Percentiles rank a stretch among this genome's conserved stretches.
Evolutionary conservation across 2,888 invertebrate genomes (phyloP).

Genomic region (Drosophila sordidula): DNA sequence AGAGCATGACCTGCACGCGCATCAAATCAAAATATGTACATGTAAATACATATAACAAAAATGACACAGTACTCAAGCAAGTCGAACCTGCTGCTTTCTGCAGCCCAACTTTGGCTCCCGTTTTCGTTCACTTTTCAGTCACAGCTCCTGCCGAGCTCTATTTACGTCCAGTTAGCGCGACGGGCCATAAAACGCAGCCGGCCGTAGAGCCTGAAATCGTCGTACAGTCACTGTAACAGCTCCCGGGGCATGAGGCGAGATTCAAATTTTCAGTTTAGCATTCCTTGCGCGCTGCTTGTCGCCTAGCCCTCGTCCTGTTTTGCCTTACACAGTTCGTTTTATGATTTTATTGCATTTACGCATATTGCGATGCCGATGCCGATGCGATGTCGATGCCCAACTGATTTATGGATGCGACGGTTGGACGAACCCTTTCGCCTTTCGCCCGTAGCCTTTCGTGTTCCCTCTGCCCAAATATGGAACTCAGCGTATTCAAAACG

Average conservation of each 20-base stretch:
- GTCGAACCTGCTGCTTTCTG: constrained; percentile 9
- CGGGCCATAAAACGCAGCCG: constrained; percentile 70
- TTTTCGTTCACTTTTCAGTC: constrained; percentile 14
- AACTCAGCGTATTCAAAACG: constrained; percentile 67
- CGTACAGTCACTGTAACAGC: constrained; percentile 27
- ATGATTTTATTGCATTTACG: constrained; percentile 81
- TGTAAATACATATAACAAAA: constrained; percentile 47
- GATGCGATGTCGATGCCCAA: constrained; percentile 58
- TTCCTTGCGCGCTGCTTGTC: constrained; percentile 25
- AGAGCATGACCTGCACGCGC: constrained; percentile 73
- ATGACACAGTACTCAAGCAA: constrained; percentile 50
- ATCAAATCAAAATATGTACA: constrained; percentile 73
- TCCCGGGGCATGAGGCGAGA: constrained; percentile 44
- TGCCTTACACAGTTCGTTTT: constrained; percentile 71
- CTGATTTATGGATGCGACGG: constrained; percentile 78
- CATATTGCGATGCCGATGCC: constrained; percentile 66
- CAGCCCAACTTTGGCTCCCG: constrained; percentile 8
- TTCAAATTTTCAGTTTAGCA: constrained; percentile 72
- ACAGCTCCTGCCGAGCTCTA: constrained; percentile 63
- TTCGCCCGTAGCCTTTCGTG: constrained; percentile 6
- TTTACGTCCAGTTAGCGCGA: constrained; percentile 78
- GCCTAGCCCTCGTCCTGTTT: constrained; percentile 10
- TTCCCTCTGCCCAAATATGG: constrained; percentile 37
- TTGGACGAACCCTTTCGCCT: constrained; percentile 57
- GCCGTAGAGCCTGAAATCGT: constrained; percentile 51